Conservation (phyloP, 1,140 invertebrate species). For the Potamilus streckersoni region DNA sequence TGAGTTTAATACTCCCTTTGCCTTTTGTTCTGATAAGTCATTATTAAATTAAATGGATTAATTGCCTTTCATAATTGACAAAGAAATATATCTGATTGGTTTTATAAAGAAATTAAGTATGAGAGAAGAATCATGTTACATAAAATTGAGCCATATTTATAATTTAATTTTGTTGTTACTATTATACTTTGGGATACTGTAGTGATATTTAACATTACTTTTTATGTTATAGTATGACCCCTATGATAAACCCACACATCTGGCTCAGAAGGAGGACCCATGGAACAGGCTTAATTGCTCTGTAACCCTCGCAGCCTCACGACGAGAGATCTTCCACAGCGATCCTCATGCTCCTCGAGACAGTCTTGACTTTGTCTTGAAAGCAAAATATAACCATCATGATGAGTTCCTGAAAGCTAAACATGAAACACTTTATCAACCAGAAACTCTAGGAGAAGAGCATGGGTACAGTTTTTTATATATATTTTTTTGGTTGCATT, state of each 20-base stretch:
- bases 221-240: slow-evolving; percentile 45
- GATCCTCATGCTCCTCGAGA: slow-evolving; percentile 65
- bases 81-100: not conserved
- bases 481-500: not conserved
- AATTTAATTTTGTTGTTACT: not conserved
- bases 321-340: slow-evolving; percentile 59
- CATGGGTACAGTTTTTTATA: slow-evolving; percentile 52
- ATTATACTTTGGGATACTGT: not conserved
- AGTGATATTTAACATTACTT: slow-evolving; percentile 8
- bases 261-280: slow-evolving; percentile 62
- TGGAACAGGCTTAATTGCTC: slow-evolving; percentile 63
- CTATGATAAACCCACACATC: slow-evolving; percentile 53
- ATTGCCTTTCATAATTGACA: not conserved
- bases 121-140: not conserved
- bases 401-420: slow-evolving; percentile 59
- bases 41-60: not conserved
- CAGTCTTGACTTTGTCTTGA: slow-evolving; percentile 66
- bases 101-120: not conserved
- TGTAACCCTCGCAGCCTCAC: slow-evolving; percentile 58
- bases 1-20: too few relatives aligned
- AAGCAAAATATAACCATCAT: slow-evolving; percentile 67
- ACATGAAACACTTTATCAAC: slow-evolving; percentile 62
- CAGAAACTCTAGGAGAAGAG: slow-evolving; percentile 60
- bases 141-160: not conserved
- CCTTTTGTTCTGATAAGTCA: too few relatives aligned